Evolutionary conservation across 2,888 invertebrate species (phyloP).

Genomic region (Cosmia trapezina): DNA sequence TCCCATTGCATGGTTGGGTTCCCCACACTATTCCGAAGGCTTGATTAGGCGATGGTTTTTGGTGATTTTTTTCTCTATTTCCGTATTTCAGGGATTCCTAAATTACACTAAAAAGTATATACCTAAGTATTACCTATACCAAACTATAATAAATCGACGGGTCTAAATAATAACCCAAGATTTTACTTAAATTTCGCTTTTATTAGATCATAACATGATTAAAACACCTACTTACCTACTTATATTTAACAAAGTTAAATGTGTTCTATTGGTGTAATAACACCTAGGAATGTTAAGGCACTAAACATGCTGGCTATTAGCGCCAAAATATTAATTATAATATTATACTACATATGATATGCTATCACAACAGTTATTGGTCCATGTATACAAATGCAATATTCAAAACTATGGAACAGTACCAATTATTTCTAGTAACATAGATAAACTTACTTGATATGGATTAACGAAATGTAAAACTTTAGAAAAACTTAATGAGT

Average conservation of each 20-base stretch:
- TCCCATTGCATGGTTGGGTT: too few relatives aligned
- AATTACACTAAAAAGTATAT: too few relatives aligned
- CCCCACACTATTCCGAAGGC: too few relatives aligned
- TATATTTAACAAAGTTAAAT: conserved; percentile 11
- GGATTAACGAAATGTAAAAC: conserved; percentile 38
- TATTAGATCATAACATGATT: conserved; percentile 9
- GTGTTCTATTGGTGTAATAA: conserved; percentile 20
- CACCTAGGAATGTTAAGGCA: conserved; percentile 57
- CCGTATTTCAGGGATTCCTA: too few relatives aligned
- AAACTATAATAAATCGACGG: too few relatives aligned
- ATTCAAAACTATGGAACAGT: conserved; percentile 17
- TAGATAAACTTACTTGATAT: conserved; percentile 9
- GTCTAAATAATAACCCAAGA: too few relatives aligned
- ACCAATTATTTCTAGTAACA: conserved; percentile 34
- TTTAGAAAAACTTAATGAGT: conserved; percentile 35
- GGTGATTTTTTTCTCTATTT: too few relatives aligned
- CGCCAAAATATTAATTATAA: conserved; percentile 48
- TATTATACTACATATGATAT: conserved; percentile 20
- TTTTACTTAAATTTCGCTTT: too few relatives aligned
- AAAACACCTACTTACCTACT: conserved; percentile 14
- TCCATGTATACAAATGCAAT: conserved; percentile 32
- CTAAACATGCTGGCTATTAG: conserved; percentile 35
- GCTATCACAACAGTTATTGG: conserved; percentile 65
- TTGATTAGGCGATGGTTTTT: too few relatives aligned
- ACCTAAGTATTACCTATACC: too few relatives aligned